Evolutionary conservation across 2,113 vertebrate species (phyloP).

Genomic region (Stigmatopora argus): DNA sequence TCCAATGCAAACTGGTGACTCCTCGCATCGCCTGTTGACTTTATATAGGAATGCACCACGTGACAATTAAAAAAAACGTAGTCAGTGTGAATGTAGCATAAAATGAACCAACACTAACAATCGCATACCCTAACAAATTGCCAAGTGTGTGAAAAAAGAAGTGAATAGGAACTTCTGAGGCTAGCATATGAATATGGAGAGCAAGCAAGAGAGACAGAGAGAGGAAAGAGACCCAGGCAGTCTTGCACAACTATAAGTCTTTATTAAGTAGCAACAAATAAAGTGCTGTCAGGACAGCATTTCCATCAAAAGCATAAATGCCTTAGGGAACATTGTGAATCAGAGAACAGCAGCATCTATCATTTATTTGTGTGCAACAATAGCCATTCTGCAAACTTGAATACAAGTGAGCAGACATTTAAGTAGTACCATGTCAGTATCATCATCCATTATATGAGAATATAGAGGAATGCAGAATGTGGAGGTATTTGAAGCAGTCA

Average conservation of each 20-base stretch:
- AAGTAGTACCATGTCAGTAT: slow-evolving; percentile 12
- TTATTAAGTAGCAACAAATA: slow-evolving; percentile 17
- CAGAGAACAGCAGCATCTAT: slow-evolving; percentile 32
- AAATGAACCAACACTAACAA: too few species aligned
- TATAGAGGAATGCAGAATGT: background rate
- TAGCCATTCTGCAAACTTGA: slow-evolving; percentile 8
- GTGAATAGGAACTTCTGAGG: background rate
- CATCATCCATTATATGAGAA: slow-evolving; percentile 15
- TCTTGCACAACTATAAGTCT: slow-evolving; percentile 17
- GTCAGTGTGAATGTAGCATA: too few species aligned
- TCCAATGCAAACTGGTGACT: too few species aligned
- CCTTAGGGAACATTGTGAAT: slow-evolving; percentile 15
- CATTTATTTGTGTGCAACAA: slow-evolving; percentile 35
- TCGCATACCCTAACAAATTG: too few species aligned
- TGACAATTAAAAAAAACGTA: too few species aligned
- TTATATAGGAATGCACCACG: too few species aligned
- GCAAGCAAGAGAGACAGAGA: background rate
- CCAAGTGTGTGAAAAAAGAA: too few species aligned
- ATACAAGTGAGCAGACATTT: slow-evolving; percentile 12
- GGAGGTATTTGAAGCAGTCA: slow-evolving; percentile 8
- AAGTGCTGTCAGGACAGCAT: slow-evolving; percentile 1
- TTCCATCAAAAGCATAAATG: slow-evolving; percentile 18
- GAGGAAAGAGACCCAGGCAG: background rate
- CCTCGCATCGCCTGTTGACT: too few species aligned
- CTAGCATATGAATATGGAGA: background rate